A percentile compares a stretch with the other conserved stretches of the same genome.
Conservation (phyloP, 2,888 invertebrate genomes). For the Tipula helvola region DNA sequence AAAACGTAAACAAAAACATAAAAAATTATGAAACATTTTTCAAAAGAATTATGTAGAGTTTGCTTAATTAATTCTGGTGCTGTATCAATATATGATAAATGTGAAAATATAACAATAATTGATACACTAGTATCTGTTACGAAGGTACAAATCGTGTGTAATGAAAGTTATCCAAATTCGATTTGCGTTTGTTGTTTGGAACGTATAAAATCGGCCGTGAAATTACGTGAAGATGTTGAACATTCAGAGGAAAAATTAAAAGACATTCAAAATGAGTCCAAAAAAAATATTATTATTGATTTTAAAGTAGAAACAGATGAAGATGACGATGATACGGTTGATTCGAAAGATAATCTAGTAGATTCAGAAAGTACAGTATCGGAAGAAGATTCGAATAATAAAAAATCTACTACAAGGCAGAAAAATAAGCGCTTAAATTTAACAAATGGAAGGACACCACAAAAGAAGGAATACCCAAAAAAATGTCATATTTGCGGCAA, state of each 20-base stretch:
- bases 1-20: not conserved
- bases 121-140: not conserved
- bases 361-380: not conserved
- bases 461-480: not conserved
- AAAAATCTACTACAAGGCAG: not conserved
- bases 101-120: not conserved
- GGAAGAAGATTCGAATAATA: not conserved
- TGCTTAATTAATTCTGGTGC: not conserved
- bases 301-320: not conserved
- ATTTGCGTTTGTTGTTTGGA: not conserved
- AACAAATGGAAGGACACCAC: not conserved
- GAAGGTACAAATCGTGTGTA: not conserved
- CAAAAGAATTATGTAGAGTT: not conserved
- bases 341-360: not conserved
- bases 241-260: not conserved
- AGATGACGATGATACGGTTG: not conserved
- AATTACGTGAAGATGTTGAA: not conserved
- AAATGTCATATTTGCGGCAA: not conserved
- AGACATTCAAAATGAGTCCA: not conserved
- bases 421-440: not conserved
- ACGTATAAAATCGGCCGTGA: not conserved
- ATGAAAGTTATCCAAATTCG: not conserved
- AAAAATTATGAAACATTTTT: not conserved
- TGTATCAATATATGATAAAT: not conserved
- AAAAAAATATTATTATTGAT: not conserved